Conservation (phyloP, 2,888 invertebrate species). For the Trachelus stipa region DNA sequence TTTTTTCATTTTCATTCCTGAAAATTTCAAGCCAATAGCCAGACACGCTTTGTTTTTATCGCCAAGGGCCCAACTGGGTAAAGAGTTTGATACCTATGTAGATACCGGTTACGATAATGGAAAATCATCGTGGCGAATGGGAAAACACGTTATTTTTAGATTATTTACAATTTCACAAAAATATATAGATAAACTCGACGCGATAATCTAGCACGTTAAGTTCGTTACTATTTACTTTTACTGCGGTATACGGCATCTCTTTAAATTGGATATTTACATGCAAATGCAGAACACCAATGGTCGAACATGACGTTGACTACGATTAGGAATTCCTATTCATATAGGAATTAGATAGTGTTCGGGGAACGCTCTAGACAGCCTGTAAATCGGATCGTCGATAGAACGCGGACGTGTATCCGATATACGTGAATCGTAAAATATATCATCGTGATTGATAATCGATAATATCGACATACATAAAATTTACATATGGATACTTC, state of each 20-base stretch:
- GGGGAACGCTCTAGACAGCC: background rate
- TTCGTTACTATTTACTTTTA: background rate
- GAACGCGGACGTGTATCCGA: background rate
- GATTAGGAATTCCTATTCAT: slow-evolving; percentile 24
- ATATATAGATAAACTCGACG: slow-evolving; percentile 43
- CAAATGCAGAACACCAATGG: slow-evolving; percentile 19
- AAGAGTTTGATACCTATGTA: background rate
- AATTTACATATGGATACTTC: background rate
- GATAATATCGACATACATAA: background rate
- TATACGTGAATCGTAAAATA: background rate
- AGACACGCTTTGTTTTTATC: background rate
- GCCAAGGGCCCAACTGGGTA: background rate
- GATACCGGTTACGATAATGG: background rate
- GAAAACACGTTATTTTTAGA: background rate
- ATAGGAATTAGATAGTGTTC: background rate
- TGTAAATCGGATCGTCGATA: background rate
- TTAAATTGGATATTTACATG: slow-evolving; percentile 36
- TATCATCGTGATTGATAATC: background rate
- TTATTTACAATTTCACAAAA: slow-evolving; percentile 54
- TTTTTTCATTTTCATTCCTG: background rate
- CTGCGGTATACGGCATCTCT: slow-evolving; percentile 5
- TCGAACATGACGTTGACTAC: slow-evolving; percentile 2
- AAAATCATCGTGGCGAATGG: background rate
- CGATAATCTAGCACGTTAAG: slow-evolving; percentile 9
- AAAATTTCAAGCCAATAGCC: background rate